Evolutionary conservation across 2,797 vertebrate genomes (phyloP), one percentile per base, ranked within the genome.

Genomic region (Gastrophryne carolinensis): DNA sequence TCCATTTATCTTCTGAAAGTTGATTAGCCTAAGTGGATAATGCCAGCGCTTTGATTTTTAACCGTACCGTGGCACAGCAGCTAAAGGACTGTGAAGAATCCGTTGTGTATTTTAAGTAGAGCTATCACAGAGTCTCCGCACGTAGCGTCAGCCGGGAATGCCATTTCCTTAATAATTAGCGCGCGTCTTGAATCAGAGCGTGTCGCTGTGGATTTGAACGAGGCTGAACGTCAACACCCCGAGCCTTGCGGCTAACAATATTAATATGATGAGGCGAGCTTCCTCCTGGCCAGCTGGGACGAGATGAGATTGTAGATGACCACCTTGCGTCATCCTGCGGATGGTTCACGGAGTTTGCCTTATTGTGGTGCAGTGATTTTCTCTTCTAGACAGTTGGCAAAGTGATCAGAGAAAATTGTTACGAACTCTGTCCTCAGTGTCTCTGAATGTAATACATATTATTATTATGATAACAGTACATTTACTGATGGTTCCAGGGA

Each of bases 151-250:
- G 15, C 30, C 47, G 67, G 74, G 74, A 77, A 77, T 71, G 39
- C 47, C 58, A 17, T 49, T 71, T 64, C 67, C 49, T 39, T 47
- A 69, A 60, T 78, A 66, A 72, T 78, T 78, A 78, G 68, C 35
- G 64, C n/a, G 66, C 68, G 52, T 72, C 68, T 49, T 39, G 52
- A 58, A 65, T 17, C n/a, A 32, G 23, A 32, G 39, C 41, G 9
- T 65, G 67, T 65, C 67, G 23, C 66, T 71, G 30, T 30, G 65
- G 47, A 70, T 70, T 76, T 63, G 39, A 69, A 19, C 11, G 5
- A 67, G 39, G 64, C 63, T 49, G 26, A 32, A 65, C 12, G 19
- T 34, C 49, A 52, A 39, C 71, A 34, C 57, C 32, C 65, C 15
- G 5, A 26, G 41, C 17, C 26, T 47, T 19, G 21, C 39, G 29